Conservation (phyloP, 2,888 invertebrate species). For the Belgica antarctica region DNA sequence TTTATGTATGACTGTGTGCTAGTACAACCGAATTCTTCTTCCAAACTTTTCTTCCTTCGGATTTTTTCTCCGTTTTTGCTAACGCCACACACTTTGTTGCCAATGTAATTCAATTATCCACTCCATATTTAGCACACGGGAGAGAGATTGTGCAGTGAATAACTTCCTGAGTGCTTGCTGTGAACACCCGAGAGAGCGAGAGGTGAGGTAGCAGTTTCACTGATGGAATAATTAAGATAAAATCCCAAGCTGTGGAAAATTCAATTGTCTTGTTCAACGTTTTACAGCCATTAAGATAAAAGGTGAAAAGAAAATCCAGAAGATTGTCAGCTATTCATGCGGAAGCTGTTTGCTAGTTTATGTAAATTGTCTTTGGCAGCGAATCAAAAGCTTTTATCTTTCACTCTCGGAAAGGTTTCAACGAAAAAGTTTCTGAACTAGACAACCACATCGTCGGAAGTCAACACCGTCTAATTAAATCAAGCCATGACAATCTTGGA, state of each 20-base stretch:
- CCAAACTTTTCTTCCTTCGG: neutral
- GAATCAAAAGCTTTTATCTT: conserved; percentile 42
- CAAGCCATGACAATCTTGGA: neutral
- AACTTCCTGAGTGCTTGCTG: neutral
- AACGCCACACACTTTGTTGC: conserved; percentile 21
- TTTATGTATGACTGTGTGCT: conserved; percentile 26
- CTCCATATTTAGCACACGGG: conserved; percentile 12
- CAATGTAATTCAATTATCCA: conserved; percentile 41
- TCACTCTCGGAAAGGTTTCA: neutral
- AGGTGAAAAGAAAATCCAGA: conserved; percentile 32
- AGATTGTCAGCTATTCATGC: conserved; percentile 5
- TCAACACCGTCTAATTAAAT: neutral
- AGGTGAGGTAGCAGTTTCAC: conserved; percentile 18
- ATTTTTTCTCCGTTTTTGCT: neutral
- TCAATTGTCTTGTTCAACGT: conserved; percentile 26
- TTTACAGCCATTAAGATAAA: conserved; percentile 41
- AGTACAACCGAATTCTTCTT: neutral
- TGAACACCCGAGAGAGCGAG: neutral
- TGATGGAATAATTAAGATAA: conserved; percentile 41
- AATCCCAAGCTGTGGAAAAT: conserved; percentile 21
- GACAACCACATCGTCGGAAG: neutral
- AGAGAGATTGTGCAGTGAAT: neutral
- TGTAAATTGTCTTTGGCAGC: conserved; percentile 40
- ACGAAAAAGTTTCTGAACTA: neutral
- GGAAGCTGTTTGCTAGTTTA: conserved; percentile 25